These are phyloP conservation scores for Lomographa bimaculata DNA, from an alignment of 2,888 invertebrate species.

Conservation along the genomic window DNA sequence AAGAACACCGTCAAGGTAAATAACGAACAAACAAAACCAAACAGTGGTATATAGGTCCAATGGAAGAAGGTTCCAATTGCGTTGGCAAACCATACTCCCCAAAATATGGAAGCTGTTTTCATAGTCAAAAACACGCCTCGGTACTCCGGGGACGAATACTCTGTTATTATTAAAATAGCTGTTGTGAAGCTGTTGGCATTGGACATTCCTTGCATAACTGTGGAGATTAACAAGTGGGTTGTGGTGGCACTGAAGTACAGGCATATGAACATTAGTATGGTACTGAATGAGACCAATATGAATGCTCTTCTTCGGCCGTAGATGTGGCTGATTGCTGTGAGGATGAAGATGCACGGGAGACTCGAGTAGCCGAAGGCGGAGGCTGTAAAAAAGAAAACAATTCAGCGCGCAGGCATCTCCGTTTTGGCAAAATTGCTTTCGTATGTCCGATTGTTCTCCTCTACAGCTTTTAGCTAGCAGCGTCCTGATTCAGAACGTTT, in stretches of 20 bases:
- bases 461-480: no score
- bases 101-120: slow-evolving; percentile 34
- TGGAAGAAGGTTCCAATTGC: slow-evolving; percentile 38
- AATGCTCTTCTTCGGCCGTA: slow-evolving; percentile 34
- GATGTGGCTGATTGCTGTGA: slow-evolving; percentile 24
- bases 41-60: slow-evolving; percentile 36
- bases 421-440: no score
- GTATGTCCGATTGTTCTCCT: no score
- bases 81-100: slow-evolving; percentile 40
- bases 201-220: slow-evolving; percentile 8
- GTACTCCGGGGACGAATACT: slow-evolving; percentile 35
- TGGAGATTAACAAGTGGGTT: slow-evolving; percentile 1
- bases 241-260: slow-evolving; percentile 6
- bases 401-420: no score
- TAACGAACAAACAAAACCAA: slow-evolving; percentile 20
- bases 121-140: slow-evolving; percentile 36
- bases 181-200: slow-evolving; percentile 22
- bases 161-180: slow-evolving; percentile 27
- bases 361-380: slow-evolving; percentile 36
- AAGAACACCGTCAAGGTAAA: slow-evolving; percentile 25
- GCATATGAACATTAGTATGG: slow-evolving; percentile 13
- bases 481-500: no score
- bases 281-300: slow-evolving; percentile 25
- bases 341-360: slow-evolving; percentile 35
- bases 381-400: slow-evolving; percentile 36